Base-by-base conservation (phyloP, 2,113 vertebrate species). In the Todiramphus saurophagus region DNA sequence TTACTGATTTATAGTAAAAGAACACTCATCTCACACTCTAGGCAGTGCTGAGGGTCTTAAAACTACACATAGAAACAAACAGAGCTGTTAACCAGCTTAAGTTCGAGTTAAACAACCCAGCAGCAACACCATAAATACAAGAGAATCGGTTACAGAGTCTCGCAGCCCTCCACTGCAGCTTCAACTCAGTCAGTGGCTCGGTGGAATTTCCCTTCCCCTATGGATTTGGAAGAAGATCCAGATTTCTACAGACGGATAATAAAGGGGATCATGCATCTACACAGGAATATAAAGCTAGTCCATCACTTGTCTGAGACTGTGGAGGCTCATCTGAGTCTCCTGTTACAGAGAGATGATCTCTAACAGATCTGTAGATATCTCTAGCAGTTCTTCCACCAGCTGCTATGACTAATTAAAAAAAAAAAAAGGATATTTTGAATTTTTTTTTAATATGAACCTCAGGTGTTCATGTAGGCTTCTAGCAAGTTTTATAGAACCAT, bases 91-190 rank as follows among this genome's bases (percentile, higher is more conserved):
- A 59, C 11, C 17, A 72, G 5, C n/a, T 74, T 14, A 11, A 35
- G 10, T 11, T 81, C 1, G 3, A 39, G n/a, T 72, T 64, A 53
- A 3, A 60, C 39, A 33, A 39, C 2, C 35, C 44, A 74, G 44
- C 50, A 83, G 55, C 33, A 83, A 1, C 33, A 53, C 5, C 28
- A 46, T 2, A 75, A 75, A 59, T 18, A 31, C 8, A 64, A 39
- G 10, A 72, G 66, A 89, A 63, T 4, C 0, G 0, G 67, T 51
- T 28, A n/a, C 59, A 58, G 30, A 7, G 0, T 30, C 73, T 62
- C 4, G 0, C 2, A 84, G 55, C n/a, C 20, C 30, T 33, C 24
- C 51, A 69, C 9, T 2, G 1, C 35, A 4, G 5, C 83, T 76
- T 39, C 77, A 46, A 4, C 11, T 44, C 58, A 10, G 4, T 35